phyloP scores from a whole-genome alignment of 2,113 vertebrate genomes.

The Brachypodius melanocephalos region DNA sequence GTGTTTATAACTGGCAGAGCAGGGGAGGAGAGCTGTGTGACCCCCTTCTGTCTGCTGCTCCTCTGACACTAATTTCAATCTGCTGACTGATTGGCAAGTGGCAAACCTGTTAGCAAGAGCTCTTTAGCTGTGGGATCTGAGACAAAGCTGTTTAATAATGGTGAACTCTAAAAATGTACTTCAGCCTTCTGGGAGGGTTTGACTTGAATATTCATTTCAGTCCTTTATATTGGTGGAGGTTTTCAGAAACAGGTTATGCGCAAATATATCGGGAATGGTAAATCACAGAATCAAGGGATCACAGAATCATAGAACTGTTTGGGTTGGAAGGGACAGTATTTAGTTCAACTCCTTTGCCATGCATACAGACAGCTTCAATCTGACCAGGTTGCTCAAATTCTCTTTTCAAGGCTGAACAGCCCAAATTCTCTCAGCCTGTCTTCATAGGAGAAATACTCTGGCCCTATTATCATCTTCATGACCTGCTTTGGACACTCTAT shows the following conservation, averaged over 20 bases:
- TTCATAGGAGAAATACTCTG: not conserved
- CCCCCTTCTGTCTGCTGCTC: constrained; percentile 6
- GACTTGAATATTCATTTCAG: not conserved
- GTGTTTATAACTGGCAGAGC: not conserved
- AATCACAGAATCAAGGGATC: not conserved
- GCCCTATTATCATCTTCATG: too few relatives aligned
- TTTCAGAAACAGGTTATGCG: not conserved
- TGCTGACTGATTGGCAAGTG: not conserved
- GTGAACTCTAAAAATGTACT: not conserved
- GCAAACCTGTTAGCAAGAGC: not conserved
- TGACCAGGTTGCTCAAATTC: not conserved
- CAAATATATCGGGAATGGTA: not conserved
- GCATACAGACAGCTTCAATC: accelerated
- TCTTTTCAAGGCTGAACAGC: not conserved
- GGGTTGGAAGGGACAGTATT: not conserved
- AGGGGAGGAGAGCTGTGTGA: not conserved
- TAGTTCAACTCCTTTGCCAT: not conserved
- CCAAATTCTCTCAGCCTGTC: not conserved
- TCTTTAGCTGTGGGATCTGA: not conserved
- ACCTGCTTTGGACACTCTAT: not conserved
- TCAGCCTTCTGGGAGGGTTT: not conserved
- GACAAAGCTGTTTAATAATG: not conserved
- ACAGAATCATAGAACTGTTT: not conserved
- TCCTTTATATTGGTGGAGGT: not conserved
- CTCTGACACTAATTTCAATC: constrained; percentile 31